These are phyloP conservation scores for Gasteruption jaculator DNA, from an alignment of 2,888 invertebrate species.

Conservation along the genomic window DNA sequence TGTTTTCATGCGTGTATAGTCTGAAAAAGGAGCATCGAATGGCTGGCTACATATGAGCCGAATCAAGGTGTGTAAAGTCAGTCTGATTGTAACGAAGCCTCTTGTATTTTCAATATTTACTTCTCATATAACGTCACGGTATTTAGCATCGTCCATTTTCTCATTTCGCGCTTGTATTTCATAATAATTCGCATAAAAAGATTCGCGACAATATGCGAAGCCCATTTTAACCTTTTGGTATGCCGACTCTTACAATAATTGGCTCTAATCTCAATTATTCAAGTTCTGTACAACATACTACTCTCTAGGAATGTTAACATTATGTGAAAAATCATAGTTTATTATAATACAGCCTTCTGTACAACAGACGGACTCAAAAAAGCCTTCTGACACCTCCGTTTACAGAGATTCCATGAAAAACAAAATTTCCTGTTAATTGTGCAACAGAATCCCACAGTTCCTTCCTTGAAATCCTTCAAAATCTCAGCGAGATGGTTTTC, in stretches of 20 bases:
- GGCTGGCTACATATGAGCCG: slow-evolving; percentile 26
- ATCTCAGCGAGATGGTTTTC: too few relatives aligned
- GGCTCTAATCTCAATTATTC: slow-evolving; percentile 38
- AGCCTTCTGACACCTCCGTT: too few relatives aligned
- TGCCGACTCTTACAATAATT: slow-evolving; percentile 29
- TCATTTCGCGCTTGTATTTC: not conserved
- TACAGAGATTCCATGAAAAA: too few relatives aligned
- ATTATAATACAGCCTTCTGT: slow-evolving; percentile 51
- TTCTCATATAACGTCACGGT: slow-evolving; percentile 25
- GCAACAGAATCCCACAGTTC: too few relatives aligned
- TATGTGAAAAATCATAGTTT: slow-evolving; percentile 50
- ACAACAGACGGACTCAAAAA: slow-evolving; percentile 47
- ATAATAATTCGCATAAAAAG: slow-evolving; percentile 1
- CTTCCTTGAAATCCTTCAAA: too few relatives aligned
- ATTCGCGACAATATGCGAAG: slow-evolving; percentile 10
- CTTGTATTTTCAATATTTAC: slow-evolving; percentile 30
- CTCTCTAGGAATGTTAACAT: slow-evolving; percentile 44
- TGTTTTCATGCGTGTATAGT: slow-evolving; percentile 24
- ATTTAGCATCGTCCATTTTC: slow-evolving; percentile 6
- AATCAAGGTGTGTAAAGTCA: slow-evolving; percentile 32
- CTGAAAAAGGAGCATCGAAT: too few relatives aligned
- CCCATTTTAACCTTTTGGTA: slow-evolving; percentile 12
- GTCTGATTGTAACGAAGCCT: slow-evolving; percentile 34
- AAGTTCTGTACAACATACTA: slow-evolving; percentile 42
- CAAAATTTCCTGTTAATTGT: too few relatives aligned